Conservation (phyloP, 2,797 vertebrate species). For the Sphenodon punctatus region DNA sequence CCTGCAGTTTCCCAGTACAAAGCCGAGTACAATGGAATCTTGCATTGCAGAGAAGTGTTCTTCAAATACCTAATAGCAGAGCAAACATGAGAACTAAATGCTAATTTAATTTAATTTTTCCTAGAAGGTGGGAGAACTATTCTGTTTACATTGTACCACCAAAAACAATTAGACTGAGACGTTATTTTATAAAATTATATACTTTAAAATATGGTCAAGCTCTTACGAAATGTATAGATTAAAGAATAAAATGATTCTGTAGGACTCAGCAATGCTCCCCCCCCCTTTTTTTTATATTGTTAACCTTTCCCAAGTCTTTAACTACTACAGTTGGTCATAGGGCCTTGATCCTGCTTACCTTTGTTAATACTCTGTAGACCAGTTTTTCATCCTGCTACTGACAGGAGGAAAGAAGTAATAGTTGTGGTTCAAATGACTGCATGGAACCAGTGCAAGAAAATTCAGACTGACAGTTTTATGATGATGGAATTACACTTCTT, state of each 20-base stretch:
- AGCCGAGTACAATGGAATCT: too few species aligned
- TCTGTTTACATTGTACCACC: not conserved
- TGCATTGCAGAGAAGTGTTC: slow-evolving; percentile 2
- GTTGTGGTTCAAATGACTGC: not conserved
- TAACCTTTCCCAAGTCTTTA: not conserved
- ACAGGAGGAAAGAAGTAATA: not conserved
- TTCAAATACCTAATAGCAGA: slow-evolving; percentile 9
- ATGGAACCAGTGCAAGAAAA: not conserved
- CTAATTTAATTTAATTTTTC: not conserved
- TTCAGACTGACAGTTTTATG: not conserved
- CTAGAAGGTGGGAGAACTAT: not conserved
- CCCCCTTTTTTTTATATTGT: not conserved
- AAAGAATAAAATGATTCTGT: not conserved
- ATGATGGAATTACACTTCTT: not conserved
- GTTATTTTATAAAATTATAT: not conserved
- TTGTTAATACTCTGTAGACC: not conserved
- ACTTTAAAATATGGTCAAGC: not conserved
- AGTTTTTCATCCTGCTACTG: not conserved
- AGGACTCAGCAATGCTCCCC: not conserved
- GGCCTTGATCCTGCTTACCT: not conserved
- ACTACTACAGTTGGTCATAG: not conserved
- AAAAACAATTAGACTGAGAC: not conserved
- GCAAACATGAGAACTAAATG: slow-evolving; percentile 1
- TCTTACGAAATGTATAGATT: not conserved
- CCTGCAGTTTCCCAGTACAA: too few species aligned